Base-by-base conservation (phyloP, 1,140 invertebrate species). In the Antheraea mylitta region DNA sequence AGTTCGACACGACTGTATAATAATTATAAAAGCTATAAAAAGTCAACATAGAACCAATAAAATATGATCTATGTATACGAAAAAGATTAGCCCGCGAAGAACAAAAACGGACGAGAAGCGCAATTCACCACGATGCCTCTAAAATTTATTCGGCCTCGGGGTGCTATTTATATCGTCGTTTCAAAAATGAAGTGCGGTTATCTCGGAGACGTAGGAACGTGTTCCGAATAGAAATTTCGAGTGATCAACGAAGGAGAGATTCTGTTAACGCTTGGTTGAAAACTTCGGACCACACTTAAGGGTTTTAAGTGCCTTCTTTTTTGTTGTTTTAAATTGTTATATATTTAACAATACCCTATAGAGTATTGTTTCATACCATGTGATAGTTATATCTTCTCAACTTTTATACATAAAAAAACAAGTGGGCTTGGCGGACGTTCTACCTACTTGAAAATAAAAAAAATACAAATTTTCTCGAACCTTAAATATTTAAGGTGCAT, bases 101-200 rank as follows among this genome's bases (percentile, higher is more conserved):
- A 72, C 64, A 70, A 67, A 73, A 78, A 78, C 68, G 68, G 64
- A 78, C 73, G 58, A 64, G 45, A 58, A 45, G 22, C 74, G 78
- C 82, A 81, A 86, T 87, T 75, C 82, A 70, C 58, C 36, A 79
- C 73, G 78, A 83, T 84, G 80, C 80, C 77, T 85, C 83, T 85
- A 82, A 86, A 87, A 87, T 86, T 86, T 86, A 87, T 87, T 82
- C 78, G 81, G 73, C 83, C 86, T 69, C 63, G 61, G 86, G 86
- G 86, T 77, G 77, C 84, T 85, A 86, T 87, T 86, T 87, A 86
- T 83, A 85, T 81, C 77, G 83, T 74, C 79, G 81, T 87, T 85
- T 80, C 82, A 85, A 85, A 87, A 87, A 87, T 87, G 86, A 87
- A 86, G 74, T 81, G 79, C 80, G 84, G 82, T 87, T 87, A 87